phyloP scores from a whole-genome alignment of 1,140 invertebrate genomes.

The Cherax quadricarinatus region DNA sequence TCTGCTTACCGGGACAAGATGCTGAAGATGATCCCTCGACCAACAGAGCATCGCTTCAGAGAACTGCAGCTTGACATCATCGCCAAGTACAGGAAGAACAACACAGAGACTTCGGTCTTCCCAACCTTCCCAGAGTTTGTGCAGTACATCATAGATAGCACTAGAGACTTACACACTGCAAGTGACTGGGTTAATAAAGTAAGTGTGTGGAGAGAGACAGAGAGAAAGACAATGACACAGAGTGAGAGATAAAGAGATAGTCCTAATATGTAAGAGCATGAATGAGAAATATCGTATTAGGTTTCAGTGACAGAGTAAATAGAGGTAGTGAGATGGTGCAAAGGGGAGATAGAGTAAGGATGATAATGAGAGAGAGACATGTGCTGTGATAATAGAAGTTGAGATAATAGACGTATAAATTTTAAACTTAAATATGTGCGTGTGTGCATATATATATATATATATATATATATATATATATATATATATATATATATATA shows the following conservation, averaged over 20 bases:
- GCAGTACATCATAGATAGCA: constrained; percentile 32
- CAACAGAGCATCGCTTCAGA: not conserved
- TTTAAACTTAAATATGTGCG: too few species aligned
- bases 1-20: constrained; percentile 51
- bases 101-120: not conserved
- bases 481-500: too few species aligned
- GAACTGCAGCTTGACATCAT: constrained; percentile 45
- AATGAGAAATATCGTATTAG: too few species aligned
- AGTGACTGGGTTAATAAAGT: constrained; percentile 37
- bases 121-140: constrained; percentile 50
- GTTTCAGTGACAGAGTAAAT: too few species aligned
- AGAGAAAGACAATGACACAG: not conserved
- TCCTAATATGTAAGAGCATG: not conserved
- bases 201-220: constrained; percentile 5
- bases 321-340: not conserved
- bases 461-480: too few species aligned
- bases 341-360: not conserved
- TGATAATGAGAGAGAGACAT: not conserved
- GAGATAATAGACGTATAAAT: too few species aligned
- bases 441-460: too few species aligned
- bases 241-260: not conserved
- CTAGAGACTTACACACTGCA: not conserved
- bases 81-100: constrained; percentile 21
- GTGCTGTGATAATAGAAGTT: not conserved
- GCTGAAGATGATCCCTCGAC: constrained; percentile 25